A percentile compares a stretch with the other conserved stretches of the same genome.
Conservation (phyloP, 1,140 invertebrate genomes). For the Neoseiulus cucumeris region DNA sequence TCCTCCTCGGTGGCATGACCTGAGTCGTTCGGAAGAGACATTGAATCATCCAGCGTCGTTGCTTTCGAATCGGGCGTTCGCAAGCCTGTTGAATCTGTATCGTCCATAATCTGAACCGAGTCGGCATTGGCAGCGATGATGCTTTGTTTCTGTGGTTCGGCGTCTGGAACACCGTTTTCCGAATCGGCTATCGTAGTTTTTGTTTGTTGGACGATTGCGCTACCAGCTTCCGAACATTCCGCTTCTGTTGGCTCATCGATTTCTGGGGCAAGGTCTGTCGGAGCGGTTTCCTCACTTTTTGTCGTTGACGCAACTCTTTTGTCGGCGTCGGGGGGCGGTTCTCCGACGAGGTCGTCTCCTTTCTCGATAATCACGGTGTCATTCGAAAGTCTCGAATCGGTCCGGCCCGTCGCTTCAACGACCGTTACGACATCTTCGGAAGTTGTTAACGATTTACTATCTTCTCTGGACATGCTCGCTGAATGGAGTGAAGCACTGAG, state of each 20-base stretch:
- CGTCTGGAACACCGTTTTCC: no score
- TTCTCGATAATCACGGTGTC: slow-evolving; percentile 9
- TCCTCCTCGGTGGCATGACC: slow-evolving; percentile 11
- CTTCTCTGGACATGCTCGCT: neutral
- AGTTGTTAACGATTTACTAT: slow-evolving; percentile 3
- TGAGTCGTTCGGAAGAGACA: slow-evolving; percentile 8
- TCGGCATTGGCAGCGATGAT: no score
- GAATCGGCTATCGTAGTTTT: no score
- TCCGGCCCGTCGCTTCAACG: neutral
- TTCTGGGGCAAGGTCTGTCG: no score
- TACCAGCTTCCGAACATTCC: no score
- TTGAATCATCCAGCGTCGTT: slow-evolving; percentile 3
- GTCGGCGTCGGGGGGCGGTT: no score
- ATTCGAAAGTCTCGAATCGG: neutral
- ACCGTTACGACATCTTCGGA: slow-evolving; percentile 3
- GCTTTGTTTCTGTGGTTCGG: no score
- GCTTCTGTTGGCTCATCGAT: no score
- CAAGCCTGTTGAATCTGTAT: neutral
- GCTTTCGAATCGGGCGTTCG: neutral
- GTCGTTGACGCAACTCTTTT: no score
- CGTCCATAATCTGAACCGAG: neutral
- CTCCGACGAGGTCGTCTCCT: neutral
- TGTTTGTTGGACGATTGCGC: no score
- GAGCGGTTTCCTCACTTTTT: no score
- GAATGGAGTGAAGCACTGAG: neutral